A percentile compares a stretch with the other conserved stretches of the same genome.
phyloP scores from a whole-genome alignment of 2,113 vertebrate genomes.

The Istiophorus platypterus region DNA sequence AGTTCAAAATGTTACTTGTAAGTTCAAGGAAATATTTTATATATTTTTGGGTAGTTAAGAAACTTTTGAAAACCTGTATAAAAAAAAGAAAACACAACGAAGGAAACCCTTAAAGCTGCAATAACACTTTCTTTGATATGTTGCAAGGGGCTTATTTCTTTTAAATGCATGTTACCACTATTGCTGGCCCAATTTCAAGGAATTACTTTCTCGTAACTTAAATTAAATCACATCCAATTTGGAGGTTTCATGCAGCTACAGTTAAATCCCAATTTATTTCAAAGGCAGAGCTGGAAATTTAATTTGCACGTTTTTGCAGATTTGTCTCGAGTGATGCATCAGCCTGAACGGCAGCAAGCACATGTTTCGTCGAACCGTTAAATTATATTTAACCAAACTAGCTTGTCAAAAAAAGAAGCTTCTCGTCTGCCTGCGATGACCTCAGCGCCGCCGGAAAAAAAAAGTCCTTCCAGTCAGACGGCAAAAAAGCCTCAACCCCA shows the following conservation, averaged over 20 bases:
- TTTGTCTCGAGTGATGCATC: too few relatives aligned
- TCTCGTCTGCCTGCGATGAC: conserved; percentile 40
- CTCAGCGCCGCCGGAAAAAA: conserved; percentile 42
- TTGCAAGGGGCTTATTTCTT: neutral
- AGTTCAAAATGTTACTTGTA: too few relatives aligned
- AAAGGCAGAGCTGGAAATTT: too few relatives aligned
- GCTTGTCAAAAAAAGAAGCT: neutral
- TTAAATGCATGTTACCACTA: neutral
- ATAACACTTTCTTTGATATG: too few relatives aligned
- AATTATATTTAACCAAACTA: neutral
- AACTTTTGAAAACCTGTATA: neutral
- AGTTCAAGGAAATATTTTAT: too few relatives aligned
- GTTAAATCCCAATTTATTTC: too few relatives aligned
- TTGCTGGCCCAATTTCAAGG: neutral
- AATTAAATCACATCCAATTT: too few relatives aligned
- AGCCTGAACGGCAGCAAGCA: neutral
- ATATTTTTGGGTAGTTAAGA: too few relatives aligned
- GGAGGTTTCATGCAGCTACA: too few relatives aligned
- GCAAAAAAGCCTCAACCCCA: conserved; percentile 8
- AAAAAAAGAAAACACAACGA: neutral
- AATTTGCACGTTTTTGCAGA: too few relatives aligned
- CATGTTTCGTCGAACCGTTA: neutral
- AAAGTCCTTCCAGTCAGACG: conserved; percentile 35
- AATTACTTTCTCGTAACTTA: neutral
- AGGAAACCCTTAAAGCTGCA: too few relatives aligned